A percentile compares a stretch with the other conserved stretches of the same genome.
These are phyloP conservation scores for Sitta carolinensis DNA, from an alignment of 2,797 vertebrate species.

Conservation along the genomic window DNA sequence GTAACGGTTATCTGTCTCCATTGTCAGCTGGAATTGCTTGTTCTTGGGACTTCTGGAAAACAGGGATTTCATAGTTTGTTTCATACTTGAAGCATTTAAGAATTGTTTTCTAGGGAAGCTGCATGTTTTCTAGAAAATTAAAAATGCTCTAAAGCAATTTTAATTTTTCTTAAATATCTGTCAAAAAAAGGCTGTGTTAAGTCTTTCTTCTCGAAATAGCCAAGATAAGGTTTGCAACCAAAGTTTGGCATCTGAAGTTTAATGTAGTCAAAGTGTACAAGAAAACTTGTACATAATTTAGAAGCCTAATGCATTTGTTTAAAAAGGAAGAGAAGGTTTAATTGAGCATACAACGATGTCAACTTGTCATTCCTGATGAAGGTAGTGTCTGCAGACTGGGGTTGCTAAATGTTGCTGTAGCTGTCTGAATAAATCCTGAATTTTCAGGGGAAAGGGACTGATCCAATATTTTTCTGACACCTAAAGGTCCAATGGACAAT, in stretches of 20 bases:
- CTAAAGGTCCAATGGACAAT: not conserved
- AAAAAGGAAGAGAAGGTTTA: constrained; percentile 69
- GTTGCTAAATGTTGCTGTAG: constrained; percentile 8
- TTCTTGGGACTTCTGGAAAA: not conserved
- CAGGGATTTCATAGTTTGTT: not conserved
- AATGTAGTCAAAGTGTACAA: constrained; percentile 53
- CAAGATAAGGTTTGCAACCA: constrained; percentile 28
- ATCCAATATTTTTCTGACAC: not conserved
- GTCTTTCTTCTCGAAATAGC: constrained; percentile 33
- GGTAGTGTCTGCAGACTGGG: constrained; percentile 38
- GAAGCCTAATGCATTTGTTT: constrained; percentile 68
- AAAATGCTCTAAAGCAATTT: not conserved
- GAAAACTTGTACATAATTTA: constrained; percentile 71
- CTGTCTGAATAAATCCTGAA: constrained; percentile 7
- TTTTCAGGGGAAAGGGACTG: not conserved
- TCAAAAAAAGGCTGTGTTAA: not conserved
- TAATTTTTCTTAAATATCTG: not conserved
- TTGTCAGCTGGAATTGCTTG: not conserved
- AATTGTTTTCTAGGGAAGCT: not conserved
- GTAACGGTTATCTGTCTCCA: not conserved
- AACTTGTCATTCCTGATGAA: constrained; percentile 67
- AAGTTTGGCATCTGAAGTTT: constrained; percentile 65
- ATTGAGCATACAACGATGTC: constrained; percentile 73
- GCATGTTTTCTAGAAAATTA: not conserved
- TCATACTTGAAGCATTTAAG: not conserved